phyloP scores from a whole-genome alignment of 2,888 invertebrate genomes.

The Euclidia mi region DNA sequence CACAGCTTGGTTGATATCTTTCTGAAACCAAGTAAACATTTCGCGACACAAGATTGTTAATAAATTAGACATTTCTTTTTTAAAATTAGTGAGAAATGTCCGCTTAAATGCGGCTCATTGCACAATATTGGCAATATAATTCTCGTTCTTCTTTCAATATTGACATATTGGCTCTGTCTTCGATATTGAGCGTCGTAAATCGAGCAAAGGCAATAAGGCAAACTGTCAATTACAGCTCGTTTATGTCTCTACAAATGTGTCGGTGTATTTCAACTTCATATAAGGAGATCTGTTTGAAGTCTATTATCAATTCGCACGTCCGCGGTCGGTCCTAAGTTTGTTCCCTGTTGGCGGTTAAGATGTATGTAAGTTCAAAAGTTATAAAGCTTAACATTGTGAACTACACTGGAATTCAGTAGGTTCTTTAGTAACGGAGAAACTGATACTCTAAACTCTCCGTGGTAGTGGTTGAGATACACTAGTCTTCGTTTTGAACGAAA shows the following conservation, averaged over 20 bases:
- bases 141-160: not conserved
- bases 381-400: not conserved
- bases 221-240: not conserved
- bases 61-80: too few species aligned
- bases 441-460: too few species aligned
- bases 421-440: too few species aligned
- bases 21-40: too few species aligned
- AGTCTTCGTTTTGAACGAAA: too few species aligned
- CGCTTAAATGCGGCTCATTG: too few species aligned
- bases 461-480: too few species aligned
- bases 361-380: constrained; percentile 15
- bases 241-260: not conserved
- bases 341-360: constrained; percentile 11
- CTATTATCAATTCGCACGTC: constrained; percentile 38
- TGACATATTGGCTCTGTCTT: not conserved
- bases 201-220: not conserved
- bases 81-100: too few species aligned
- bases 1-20: too few species aligned
- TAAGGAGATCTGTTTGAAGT: constrained; percentile 26
- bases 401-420: too few species aligned
- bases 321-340: constrained; percentile 9
- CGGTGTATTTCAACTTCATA: constrained; percentile 33
- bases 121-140: constrained; percentile 3
- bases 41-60: too few species aligned
- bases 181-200: not conserved